Evolutionary conservation across 2,888 invertebrate genomes (phyloP).

Genomic region (Tolmerus cingulatus): DNA sequence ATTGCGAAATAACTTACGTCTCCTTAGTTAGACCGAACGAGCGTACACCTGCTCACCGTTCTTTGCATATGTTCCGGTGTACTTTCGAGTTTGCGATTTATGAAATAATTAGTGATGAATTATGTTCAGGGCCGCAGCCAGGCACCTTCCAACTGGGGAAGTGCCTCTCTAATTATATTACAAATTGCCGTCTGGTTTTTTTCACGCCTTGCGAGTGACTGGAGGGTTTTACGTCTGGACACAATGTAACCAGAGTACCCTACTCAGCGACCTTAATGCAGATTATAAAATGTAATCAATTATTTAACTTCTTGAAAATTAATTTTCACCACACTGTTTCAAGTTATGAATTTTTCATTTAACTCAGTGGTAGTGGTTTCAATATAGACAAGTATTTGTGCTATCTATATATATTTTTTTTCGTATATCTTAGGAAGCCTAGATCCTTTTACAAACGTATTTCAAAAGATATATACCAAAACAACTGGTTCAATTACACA

Average conservation of each 20-base stretch:
- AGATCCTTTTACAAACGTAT: too few species aligned
- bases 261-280: background rate
- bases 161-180: background rate
- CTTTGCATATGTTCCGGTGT: background rate
- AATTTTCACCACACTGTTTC: background rate
- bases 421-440: too few species aligned
- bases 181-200: conserved; percentile 6
- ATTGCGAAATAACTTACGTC: conserved; percentile 8
- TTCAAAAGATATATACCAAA: too few species aligned
- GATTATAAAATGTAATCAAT: background rate
- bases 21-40: background rate
- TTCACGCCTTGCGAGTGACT: background rate
- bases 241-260: background rate
- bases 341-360: background rate
- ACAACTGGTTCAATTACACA: too few species aligned
- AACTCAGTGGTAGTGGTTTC: background rate
- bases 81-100: conserved; percentile 14
- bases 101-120: conserved; percentile 25
- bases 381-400: too few species aligned
- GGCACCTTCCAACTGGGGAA: background rate
- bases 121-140: background rate
- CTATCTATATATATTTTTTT: too few species aligned
- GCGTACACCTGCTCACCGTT: background rate
- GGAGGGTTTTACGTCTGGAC: background rate
- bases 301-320: background rate